phyloP scores from a whole-genome alignment of 2,888 invertebrate genomes.

The Lobophora halterata region DNA sequence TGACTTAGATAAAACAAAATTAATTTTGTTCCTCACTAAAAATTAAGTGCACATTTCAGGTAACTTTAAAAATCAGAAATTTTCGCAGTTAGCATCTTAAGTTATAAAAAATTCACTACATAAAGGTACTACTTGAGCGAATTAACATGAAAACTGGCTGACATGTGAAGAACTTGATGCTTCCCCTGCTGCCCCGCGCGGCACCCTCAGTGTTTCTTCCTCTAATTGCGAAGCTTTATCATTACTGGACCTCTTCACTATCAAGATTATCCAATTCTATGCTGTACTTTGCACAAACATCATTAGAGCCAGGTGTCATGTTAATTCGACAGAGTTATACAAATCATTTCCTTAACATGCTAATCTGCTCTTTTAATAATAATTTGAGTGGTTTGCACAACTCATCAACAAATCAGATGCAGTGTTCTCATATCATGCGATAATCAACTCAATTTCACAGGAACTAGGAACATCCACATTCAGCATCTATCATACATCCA shows the following conservation, averaged over 20 bases:
- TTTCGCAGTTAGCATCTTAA: slow-evolving; percentile 32
- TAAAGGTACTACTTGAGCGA: no score
- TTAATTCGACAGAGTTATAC: no score
- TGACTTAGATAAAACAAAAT: slow-evolving; percentile 63
- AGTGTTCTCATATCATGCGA: slow-evolving; percentile 44
- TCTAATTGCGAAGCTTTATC: no score
- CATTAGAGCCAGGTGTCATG: no score
- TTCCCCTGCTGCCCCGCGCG: no score
- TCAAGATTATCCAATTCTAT: no score
- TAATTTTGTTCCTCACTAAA: slow-evolving; percentile 58
- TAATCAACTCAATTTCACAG: slow-evolving; percentile 52
- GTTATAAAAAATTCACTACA: slow-evolving; percentile 15
- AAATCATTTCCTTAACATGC: slow-evolving; percentile 22
- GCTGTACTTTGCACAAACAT: no score
- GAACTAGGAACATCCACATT: slow-evolving; percentile 65
- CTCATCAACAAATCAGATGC: slow-evolving; percentile 41
- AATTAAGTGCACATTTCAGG: slow-evolving; percentile 48
- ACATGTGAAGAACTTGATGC: no score
- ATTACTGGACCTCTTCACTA: no score
- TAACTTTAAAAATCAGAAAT: slow-evolving; percentile 56
- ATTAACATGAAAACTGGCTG: no score
- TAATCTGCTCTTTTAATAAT: slow-evolving; percentile 42
- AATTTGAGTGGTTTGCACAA: slow-evolving; percentile 60
- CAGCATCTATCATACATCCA: slow-evolving; percentile 46
- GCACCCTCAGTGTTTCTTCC: no score